Conservation (phyloP, 1,140 invertebrate genomes). For the Saccostrea echinata region DNA sequence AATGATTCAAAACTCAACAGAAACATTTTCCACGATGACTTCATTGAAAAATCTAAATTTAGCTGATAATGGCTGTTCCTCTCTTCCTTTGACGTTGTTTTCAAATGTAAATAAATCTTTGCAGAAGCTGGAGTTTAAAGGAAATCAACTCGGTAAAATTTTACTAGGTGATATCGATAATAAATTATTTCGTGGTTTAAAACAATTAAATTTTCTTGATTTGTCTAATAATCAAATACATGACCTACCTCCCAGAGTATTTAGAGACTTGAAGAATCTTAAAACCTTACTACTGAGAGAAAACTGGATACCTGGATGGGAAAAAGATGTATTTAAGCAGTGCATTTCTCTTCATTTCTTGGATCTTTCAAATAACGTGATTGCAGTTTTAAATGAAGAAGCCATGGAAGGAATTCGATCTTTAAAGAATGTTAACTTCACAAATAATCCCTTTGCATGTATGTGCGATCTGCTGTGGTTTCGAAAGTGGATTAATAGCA, state of each 20-base stretch:
- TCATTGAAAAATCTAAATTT: slow-evolving; percentile 65
- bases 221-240: slow-evolving; percentile 63
- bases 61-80: slow-evolving; percentile 60
- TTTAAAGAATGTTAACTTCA: slow-evolving; percentile 61
- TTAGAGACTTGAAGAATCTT: slow-evolving; percentile 59
- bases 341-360: slow-evolving; percentile 47
- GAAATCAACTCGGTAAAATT: slow-evolving; percentile 62
- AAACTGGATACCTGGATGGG: slow-evolving; percentile 67
- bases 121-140: slow-evolving; percentile 61
- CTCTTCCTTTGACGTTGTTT: slow-evolving; percentile 59
- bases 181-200: slow-evolving; percentile 54
- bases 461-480: slow-evolving; percentile 72
- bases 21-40: slow-evolving; percentile 53
- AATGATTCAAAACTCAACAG: slow-evolving; percentile 50
- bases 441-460: slow-evolving; percentile 68
- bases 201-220: slow-evolving; percentile 60
- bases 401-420: slow-evolving; percentile 60
- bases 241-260: slow-evolving; percentile 54
- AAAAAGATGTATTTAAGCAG: slow-evolving; percentile 55
- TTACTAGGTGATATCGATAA: slow-evolving; percentile 57
- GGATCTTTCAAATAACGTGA: slow-evolving; percentile 65
- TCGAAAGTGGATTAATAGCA: slow-evolving; percentile 67
- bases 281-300: slow-evolving; percentile 54
- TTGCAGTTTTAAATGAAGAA: slow-evolving; percentile 60
- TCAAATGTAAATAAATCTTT: slow-evolving; percentile 53